Evolutionary conservation across 2,888 invertebrate genomes (phyloP), one percentile per base, ranked within the genome.

Genomic region (Sinodicranocentrus sp.): DNA sequence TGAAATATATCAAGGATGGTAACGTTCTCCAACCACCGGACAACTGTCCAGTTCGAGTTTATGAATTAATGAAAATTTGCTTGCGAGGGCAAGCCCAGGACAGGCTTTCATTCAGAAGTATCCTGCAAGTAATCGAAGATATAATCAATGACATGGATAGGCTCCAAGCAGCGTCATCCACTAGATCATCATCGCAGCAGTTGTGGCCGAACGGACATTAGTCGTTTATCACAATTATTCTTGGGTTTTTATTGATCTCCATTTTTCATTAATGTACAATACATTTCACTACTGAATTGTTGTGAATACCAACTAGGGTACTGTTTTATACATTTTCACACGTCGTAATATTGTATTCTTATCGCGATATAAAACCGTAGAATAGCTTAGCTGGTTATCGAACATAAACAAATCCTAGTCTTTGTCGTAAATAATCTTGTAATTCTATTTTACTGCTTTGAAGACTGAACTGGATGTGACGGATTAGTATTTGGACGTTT

Each of bases 1-100:
- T 88, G 6, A 95, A 95, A 90, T 98, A 95, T 91, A 94, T 98
- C 76, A 97, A 98, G 91, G 97, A 97, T 88, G 98, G 98, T 13
- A 96, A 97, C 91, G 95, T 97, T 59, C 93, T 98, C 68, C 94
- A 94, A 65, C 95, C 96, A 90, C 98, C 98, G 0, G 98, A 98
- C 87, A 96, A 96, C 90, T 97, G 97, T 57, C 91, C 91, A 2
- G 90, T 91, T 1, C 89, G 90, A 86, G 93, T 97, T 39, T 98
- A 98, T 91, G 95, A 97, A 84, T 91, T 98, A 59, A 98, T 98
- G 98, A 95, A 95, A 90, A 94, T 94, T 88, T 98, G 98, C 91
- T 98, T 98, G 97, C 95, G 95, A 89, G 93, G 94, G 89, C 95
- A 96, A 90, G 96, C 98, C 0, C 92, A 93, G 85, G 94, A 95